A percentile compares a stretch with the other conserved stretches of the same genome.
Conservation (phyloP, 2,113 vertebrate species). For the Zosterops borbonicus region DNA sequence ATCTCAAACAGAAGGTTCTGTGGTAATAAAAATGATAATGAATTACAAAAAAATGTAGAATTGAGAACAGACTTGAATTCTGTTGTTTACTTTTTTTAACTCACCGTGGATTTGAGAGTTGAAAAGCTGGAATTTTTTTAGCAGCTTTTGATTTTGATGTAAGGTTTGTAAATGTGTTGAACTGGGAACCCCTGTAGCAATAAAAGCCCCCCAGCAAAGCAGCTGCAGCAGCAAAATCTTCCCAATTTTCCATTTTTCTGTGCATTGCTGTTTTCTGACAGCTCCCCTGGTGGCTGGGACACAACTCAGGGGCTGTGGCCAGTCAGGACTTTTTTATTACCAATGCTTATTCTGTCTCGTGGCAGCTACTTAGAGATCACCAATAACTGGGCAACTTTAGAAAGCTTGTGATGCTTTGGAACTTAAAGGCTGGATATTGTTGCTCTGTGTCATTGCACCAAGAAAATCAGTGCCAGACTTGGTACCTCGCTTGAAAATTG, state of each 20-base stretch:
- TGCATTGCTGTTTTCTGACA: background rate
- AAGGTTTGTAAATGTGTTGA: background rate
- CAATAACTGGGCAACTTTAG: background rate
- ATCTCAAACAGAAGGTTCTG: background rate
- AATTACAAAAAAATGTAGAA: background rate
- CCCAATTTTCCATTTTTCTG: background rate
- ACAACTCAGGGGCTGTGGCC: background rate
- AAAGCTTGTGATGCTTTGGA: background rate
- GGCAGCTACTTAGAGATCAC: background rate
- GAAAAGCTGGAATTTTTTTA: background rate
- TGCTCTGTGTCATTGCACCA: background rate
- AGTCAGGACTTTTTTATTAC: background rate
- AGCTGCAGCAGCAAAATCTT: background rate
- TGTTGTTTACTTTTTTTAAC: background rate
- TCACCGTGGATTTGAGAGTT: background rate
- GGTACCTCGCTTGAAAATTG: background rate
- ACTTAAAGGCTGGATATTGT: rapidly evolving
- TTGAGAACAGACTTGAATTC: background rate
- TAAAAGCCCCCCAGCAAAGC: background rate
- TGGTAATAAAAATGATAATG: background rate
- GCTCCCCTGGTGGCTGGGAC: background rate
- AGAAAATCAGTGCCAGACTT: background rate
- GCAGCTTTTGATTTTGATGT: background rate
- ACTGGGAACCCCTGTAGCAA: background rate
- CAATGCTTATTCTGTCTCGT: rapidly evolving